Conservation (phyloP, 2,797 vertebrate species). For the Brachyrhaphis roseni region DNA sequence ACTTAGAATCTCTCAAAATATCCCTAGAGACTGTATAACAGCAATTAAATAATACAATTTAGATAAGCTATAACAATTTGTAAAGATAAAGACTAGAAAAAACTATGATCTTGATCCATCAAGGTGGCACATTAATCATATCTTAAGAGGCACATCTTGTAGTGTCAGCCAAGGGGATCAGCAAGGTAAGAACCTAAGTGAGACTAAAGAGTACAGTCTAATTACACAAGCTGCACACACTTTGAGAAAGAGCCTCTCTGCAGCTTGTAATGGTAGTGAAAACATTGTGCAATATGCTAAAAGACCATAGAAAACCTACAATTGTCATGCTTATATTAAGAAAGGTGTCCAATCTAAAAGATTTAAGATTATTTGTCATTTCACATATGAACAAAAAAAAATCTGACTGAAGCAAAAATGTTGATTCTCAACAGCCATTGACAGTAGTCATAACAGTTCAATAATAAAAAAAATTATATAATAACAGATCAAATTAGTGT, state of each 20-base stretch:
- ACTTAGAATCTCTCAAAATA: not conserved
- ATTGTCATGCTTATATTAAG: not conserved
- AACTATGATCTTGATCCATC: not conserved
- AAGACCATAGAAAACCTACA: not conserved
- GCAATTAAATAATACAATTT: not conserved
- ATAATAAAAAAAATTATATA: no score
- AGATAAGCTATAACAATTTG: not conserved
- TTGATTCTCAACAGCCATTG: not conserved
- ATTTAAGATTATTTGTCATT: not conserved
- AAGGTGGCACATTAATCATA: slow-evolving; percentile 7
- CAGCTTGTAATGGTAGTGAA: not conserved
- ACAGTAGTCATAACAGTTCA: not conserved
- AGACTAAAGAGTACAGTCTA: slow-evolving; percentile 3
- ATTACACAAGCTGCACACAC: slow-evolving; percentile 17
- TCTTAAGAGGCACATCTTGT: slow-evolving; percentile 11
- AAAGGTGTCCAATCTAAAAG: not conserved
- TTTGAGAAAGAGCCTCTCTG: slow-evolving; percentile 4
- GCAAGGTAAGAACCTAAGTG: slow-evolving; percentile 23
- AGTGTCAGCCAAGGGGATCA: slow-evolving; percentile 26
- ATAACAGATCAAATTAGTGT: not conserved
- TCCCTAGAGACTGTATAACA: not conserved
- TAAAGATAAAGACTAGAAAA: not conserved
- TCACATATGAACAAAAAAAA: not conserved
- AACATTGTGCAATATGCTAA: not conserved
- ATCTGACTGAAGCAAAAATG: not conserved